Base-by-base conservation (phyloP, 2,113 vertebrate genomes). In the Anoura caudifer region DNA sequence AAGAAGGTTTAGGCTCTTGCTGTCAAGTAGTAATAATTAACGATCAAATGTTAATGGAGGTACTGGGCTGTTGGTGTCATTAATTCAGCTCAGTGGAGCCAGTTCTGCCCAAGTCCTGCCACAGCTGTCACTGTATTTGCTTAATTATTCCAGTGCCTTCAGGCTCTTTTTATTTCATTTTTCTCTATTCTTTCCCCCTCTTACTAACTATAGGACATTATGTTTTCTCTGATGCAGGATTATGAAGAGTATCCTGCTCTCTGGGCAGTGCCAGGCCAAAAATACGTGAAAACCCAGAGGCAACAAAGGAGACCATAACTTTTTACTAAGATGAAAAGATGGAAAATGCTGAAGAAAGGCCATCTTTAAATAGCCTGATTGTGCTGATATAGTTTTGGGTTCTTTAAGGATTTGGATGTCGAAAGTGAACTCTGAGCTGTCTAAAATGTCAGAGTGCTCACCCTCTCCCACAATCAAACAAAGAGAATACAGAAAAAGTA, bases 61-160 rank as follows among this genome's bases (percentile, higher is more conserved):
- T 97, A 98, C 98, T 98, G 99, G 98, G 98, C 98, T 99, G 98
- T 98, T 99, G 99, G 99, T 99, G 99, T 98, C 98, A 99, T 99
- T 99, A 99, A 99, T 99, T 99, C 99, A 99, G 99, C 98, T 99
- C 99, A 99, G 98, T 99, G 99, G 98, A 99, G 99, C 99, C 99
- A 98, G 99, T 98, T 98, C 98, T 98, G 98, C 98, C 98, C 98
- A 98, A 98, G 99, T 99, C 99, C 99, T 99, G 99, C 99, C 98
- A 98, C 99, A 99, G 99, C 99, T 99, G 99, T 99, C 99, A 98
- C 98, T 98, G 99, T 98, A 98, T 99, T 99, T 96, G 98, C 99
- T 99, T 99, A 99, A 99, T 99, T 99, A 99, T 99, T 99, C 99
- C 98, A 98, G 98, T n/a, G 97, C 98, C 99, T 99, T 98, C 97